phyloP scores from a whole-genome alignment of 2,888 invertebrate species.

The Lepidocyrtinus sp. region DNA sequence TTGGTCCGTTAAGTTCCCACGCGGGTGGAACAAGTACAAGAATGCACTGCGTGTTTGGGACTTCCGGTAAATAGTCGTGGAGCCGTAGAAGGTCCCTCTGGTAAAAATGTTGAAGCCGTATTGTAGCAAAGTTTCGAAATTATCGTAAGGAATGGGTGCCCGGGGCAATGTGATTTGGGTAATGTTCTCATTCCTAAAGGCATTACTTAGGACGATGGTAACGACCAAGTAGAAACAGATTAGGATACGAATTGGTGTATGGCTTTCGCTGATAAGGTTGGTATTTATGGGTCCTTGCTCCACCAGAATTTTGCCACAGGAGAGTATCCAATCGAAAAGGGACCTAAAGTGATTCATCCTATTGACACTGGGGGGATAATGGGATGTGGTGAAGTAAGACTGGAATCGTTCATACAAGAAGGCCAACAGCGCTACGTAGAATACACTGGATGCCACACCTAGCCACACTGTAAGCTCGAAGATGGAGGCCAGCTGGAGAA shows the following conservation, averaged over 20 bases:
- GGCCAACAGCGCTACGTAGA: neutral
- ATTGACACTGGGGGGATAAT: too few relatives aligned
- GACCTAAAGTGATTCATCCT: neutral
- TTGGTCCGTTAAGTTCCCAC: neutral
- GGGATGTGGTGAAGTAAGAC: neutral
- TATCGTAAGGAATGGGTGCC: conserved; percentile 29
- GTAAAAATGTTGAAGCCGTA: conserved; percentile 27
- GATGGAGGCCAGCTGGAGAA: neutral
- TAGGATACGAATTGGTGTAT: neutral
- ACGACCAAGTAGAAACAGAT: neutral
- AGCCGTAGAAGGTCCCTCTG: neutral
- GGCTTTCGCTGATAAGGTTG: neutral
- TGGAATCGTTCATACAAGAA: neutral
- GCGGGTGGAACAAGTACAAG: neutral
- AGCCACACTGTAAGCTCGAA: conserved; percentile 28
- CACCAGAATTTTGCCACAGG: neutral
- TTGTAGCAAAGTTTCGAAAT: conserved; percentile 1
- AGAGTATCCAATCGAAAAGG: neutral
- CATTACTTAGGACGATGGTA: conserved; percentile 29
- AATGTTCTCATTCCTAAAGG: conserved; percentile 43
- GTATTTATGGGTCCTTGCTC: conserved; percentile 23
- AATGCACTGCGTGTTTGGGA: neutral
- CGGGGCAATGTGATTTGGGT: conserved; percentile 37
- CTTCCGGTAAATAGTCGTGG: neutral
- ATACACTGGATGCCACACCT: conserved; percentile 2